phyloP scores from a whole-genome alignment of 92 coral and sea anemone genomes.

The Meandrina meandrites region DNA sequence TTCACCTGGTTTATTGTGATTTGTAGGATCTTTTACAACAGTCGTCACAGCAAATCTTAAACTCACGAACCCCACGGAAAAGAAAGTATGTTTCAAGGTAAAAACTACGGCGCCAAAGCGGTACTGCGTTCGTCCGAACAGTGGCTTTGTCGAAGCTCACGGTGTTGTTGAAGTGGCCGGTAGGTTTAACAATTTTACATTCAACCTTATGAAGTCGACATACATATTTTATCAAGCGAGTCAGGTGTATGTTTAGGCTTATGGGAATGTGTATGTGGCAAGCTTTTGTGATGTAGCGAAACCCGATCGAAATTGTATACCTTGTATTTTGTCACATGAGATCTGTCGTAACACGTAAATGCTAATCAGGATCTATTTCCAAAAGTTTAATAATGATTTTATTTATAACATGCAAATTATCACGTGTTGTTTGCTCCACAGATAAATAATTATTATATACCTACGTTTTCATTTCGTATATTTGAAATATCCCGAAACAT shows the following conservation, averaged over 20 bases:
- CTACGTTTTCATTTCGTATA: neutral
- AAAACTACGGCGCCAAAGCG: constrained; percentile 98
- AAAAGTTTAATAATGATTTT: neutral
- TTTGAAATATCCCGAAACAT: no score
- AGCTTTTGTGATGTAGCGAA: neutral
- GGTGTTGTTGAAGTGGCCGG: constrained; percentile 95
- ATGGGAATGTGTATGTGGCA: neutral
- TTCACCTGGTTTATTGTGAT: constrained; percentile 32
- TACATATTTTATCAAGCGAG: neutral
- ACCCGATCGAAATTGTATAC: neutral
- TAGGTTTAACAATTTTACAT: constrained; percentile 21
- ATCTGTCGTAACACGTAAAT: neutral
- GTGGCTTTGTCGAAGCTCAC: constrained; percentile 83
- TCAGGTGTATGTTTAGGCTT: neutral
- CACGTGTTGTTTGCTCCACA: neutral
- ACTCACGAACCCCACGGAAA: constrained; percentile 90
- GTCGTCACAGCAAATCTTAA: constrained; percentile 90
- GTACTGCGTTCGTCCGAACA: constrained; percentile 97
- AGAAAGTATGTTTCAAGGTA: constrained; percentile 93
- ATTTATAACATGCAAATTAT: neutral
- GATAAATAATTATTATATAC: neutral
- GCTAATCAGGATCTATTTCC: neutral
- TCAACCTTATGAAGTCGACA: neutral
- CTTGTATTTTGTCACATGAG: neutral
- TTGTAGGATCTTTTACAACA: constrained; percentile 92